Evolutionary conservation across 2,113 vertebrate species (phyloP).

Genomic region (Heteronetta atricapilla): DNA sequence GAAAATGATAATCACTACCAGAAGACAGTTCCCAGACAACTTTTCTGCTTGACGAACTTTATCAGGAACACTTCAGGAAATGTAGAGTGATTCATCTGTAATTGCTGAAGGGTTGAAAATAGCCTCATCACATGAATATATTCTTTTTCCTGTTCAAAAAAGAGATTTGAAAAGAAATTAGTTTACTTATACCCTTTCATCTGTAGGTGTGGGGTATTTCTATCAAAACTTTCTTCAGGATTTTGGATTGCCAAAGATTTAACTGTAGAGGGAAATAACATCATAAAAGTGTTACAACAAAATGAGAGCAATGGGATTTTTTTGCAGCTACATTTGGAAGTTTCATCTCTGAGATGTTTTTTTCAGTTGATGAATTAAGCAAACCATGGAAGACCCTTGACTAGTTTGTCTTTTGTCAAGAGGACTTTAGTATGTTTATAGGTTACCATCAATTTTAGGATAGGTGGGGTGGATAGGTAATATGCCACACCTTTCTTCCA

Average conservation of each 20-base stretch:
- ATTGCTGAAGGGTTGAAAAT: constrained; percentile 57
- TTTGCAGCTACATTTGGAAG: not conserved
- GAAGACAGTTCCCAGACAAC: not conserved
- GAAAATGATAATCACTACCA: not conserved
- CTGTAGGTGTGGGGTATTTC: not conserved
- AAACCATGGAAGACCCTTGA: not conserved
- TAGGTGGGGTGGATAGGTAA: not conserved
- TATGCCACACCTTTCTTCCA: not conserved
- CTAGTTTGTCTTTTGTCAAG: not conserved
- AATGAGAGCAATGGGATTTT: not conserved
- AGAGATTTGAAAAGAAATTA: not conserved
- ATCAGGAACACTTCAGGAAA: constrained; percentile 35
- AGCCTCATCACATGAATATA: constrained; percentile 1
- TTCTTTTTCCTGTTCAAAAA: constrained; percentile 16
- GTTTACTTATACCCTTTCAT: not conserved
- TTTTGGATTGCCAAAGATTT: not conserved
- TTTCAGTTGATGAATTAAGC: not conserved
- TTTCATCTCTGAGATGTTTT: not conserved
- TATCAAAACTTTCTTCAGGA: not conserved
- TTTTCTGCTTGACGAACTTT: constrained; percentile 25
- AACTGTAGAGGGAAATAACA: not conserved
- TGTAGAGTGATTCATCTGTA: constrained; percentile 42
- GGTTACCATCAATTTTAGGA: not conserved
- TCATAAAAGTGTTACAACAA: not conserved
- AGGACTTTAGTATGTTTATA: not conserved